These are phyloP conservation scores for Trichopria drosophilae DNA, from an alignment of 2,888 invertebrate genomes.

Conservation along the genomic window DNA sequence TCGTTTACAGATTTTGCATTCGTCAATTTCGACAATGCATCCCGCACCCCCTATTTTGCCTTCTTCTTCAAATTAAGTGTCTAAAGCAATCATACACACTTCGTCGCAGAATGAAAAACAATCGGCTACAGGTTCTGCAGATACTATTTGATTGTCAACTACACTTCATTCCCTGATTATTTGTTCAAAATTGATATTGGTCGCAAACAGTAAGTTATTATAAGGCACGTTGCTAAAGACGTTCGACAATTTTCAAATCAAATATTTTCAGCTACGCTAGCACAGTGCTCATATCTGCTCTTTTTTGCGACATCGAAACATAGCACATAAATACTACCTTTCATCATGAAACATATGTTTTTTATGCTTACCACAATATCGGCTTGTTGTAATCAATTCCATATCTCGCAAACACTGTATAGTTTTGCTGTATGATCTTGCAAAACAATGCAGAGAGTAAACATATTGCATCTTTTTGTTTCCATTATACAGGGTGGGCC, in stretches of 20 bases:
- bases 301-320: constrained; percentile 4
- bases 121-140: constrained; percentile 7
- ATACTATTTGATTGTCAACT: constrained; percentile 1
- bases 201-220: constrained; percentile 3
- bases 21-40: no score
- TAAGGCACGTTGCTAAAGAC: constrained; percentile 1
- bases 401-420: constrained; percentile 1
- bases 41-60: constrained; percentile 2
- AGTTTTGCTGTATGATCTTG: neutral
- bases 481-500: no score
- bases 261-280: no score
- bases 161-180: no score
- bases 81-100: constrained; percentile 8
- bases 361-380: constrained; percentile 7
- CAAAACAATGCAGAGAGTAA: no score
- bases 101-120: constrained; percentile 5
- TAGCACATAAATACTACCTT: neutral
- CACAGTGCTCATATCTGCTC: no score
- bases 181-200: no score
- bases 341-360: constrained; percentile 3
- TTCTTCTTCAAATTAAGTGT: constrained; percentile 3
- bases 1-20: no score
- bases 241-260: constrained; percentile 6
- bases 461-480: no score
- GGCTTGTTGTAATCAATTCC: constrained; percentile 5